These are phyloP conservation scores for Datnioides undecimradiatus DNA, from an alignment of 2,113 vertebrate species.

Conservation along the genomic window DNA sequence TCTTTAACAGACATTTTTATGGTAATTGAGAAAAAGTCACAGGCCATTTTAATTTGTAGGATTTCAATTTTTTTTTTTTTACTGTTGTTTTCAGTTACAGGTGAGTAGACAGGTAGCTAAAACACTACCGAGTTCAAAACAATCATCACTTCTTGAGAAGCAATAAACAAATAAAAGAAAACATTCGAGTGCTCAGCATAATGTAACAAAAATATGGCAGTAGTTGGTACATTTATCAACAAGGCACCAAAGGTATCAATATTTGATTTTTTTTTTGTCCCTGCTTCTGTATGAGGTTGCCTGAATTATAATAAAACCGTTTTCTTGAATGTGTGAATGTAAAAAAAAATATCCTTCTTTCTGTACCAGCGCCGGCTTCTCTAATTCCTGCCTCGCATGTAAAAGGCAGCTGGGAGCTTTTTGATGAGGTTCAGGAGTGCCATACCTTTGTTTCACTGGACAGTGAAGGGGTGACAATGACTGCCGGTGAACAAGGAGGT, in stretches of 20 bases:
- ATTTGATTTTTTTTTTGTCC: slow-evolving; percentile 79
- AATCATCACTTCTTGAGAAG: slow-evolving; percentile 91
- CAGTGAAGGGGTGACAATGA: slow-evolving; percentile 64
- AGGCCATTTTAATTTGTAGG: slow-evolving; percentile 60
- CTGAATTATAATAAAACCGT: slow-evolving; percentile 75
- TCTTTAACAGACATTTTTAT: not conserved
- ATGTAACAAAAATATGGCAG: slow-evolving; percentile 90
- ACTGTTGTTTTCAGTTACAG: slow-evolving; percentile 83
- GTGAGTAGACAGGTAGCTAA: slow-evolving; percentile 93
- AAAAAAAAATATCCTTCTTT: slow-evolving; percentile 68
- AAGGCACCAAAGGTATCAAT: slow-evolving; percentile 89
- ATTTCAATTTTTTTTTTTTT: slow-evolving; percentile 73
- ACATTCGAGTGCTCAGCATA: slow-evolving; percentile 87
- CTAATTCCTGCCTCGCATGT: slow-evolving; percentile 46
- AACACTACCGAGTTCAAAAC: slow-evolving; percentile 92
- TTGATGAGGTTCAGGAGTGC: slow-evolving; percentile 63
- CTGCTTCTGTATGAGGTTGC: slow-evolving; percentile 82
- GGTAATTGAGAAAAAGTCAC: slow-evolving; percentile 30
- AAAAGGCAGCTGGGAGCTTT: slow-evolving; percentile 60
- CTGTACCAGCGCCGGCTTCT: slow-evolving; percentile 74
- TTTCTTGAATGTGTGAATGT: slow-evolving; percentile 71
- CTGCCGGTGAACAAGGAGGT: slow-evolving; percentile 58
- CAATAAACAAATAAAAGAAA: slow-evolving; percentile 87
- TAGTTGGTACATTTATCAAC: slow-evolving; percentile 90
- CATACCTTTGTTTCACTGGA: slow-evolving; percentile 73